Percentiles rank a stretch among this genome's conserved stretches.
Evolutionary conservation across 2,113 vertebrate genomes (phyloP).

Genomic region (Serinus canaria): DNA sequence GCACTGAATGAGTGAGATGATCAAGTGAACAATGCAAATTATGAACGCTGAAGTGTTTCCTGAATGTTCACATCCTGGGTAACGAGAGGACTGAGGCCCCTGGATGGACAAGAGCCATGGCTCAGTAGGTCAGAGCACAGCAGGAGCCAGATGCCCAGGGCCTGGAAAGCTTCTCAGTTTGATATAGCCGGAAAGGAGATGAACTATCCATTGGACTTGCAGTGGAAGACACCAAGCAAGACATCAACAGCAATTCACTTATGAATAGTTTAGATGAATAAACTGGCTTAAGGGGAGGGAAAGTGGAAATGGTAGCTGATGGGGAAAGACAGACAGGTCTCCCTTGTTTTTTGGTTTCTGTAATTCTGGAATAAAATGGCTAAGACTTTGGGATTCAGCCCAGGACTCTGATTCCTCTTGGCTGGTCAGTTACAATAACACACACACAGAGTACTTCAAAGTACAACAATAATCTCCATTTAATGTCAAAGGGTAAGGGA

Average conservation of each 20-base stretch:
- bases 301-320: background rate
- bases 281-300: background rate
- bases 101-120: background rate
- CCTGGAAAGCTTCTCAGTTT: background rate
- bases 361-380: background rate
- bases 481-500: background rate
- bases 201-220: background rate
- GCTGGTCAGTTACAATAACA: background rate
- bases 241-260: background rate
- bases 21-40: background rate
- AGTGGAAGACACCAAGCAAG: background rate
- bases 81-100: fast-evolving
- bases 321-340: background rate
- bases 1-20: background rate
- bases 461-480: background rate
- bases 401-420: background rate
- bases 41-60: background rate
- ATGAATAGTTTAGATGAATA: background rate
- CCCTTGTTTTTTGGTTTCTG: background rate
- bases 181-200: background rate
- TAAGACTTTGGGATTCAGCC: background rate
- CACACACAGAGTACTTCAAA: background rate
- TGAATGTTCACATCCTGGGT: background rate
- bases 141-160: background rate
- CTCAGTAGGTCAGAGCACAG: background rate